These are phyloP conservation scores for Ia io DNA, from an alignment of 2,113 vertebrate genomes.

Conservation along the genomic window DNA sequence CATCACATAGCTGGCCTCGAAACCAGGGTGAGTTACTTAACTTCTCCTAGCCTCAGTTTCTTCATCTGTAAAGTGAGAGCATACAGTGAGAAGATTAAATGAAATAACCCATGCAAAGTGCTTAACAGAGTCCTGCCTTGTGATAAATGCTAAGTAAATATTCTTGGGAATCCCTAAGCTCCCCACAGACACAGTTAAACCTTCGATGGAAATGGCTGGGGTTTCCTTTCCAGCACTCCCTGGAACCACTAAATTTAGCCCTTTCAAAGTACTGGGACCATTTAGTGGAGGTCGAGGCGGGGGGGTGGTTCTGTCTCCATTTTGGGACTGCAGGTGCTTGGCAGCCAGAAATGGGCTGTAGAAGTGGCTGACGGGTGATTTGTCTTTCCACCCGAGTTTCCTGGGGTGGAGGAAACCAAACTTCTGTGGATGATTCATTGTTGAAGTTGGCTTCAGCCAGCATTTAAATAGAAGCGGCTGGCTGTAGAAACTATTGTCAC, in stretches of 20 bases:
- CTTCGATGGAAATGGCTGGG: not conserved
- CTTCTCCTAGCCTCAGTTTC: not conserved
- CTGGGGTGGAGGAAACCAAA: conserved; percentile 20
- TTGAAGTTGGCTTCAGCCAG: not conserved
- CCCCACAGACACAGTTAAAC: not conserved
- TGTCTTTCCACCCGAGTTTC: not conserved
- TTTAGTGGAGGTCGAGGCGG: too few species aligned
- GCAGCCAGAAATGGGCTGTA: not conserved
- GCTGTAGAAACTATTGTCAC: not conserved
- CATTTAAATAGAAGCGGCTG: conserved; percentile 32
- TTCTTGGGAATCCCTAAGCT: not conserved
- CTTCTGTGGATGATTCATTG: conserved; percentile 42
- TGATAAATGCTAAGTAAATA: not conserved
- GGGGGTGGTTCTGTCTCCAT: not conserved
- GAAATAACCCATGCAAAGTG: not conserved
- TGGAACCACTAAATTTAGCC: not conserved
- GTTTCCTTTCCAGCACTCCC: not conserved
- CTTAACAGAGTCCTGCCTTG: not conserved
- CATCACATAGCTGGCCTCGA: not conserved
- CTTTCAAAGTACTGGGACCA: not conserved
- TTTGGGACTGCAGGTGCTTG: not conserved
- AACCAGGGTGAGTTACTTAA: not conserved
- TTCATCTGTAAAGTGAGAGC: not conserved
- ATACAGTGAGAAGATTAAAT: not conserved
- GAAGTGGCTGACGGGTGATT: not conserved